Base-by-base conservation (phyloP, 2,797 vertebrate species). In the Toxotes lorentzi region DNA sequence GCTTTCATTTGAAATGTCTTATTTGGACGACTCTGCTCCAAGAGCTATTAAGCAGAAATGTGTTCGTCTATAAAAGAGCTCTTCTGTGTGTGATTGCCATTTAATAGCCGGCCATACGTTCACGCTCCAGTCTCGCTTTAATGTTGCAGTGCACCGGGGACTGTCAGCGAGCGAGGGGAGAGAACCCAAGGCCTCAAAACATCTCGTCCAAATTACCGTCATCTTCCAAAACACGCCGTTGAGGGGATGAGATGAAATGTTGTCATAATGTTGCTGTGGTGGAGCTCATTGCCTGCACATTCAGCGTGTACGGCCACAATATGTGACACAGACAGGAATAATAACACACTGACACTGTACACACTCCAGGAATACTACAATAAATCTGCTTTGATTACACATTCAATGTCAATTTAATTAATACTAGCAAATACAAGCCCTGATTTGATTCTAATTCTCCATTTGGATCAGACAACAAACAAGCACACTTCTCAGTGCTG, bases 81-180 rank as follows among this genome's bases (percentile, higher is more conserved):
- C 86, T 83, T 88, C 86, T 79, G 76, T 83, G 82, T 82, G 85
- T 78, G 88, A 92, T 92, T 92, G 88, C 84, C 79, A 64, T 90
- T 93, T 94, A 93, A 93, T 90, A 89, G 88, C 64, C 65, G 69
- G 67, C 84, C 83, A 78, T 91, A 89, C 87, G 84, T 90, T 91
- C 78, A 85, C 66, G 84, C 87, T 86, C 81, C 84, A 79, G 83
- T 51, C 84, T 76, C 27, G 61, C 83, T 79, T 64, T 88, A 89
- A 91, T 88, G 89, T 73, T 47, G 81, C 78, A 5, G 73, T 12
- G 69, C 87, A 77, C 70, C 13, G 4, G 84, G 83, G 83, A 84
- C 77, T 13, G 54, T 23, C 70, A 5, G 75, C 12, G 21, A 59
- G 78, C 13, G 35, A 38, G 61, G 48, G 57, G 34, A 73, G 71